Conservation (phyloP, 2,797 vertebrate genomes). For the Champsocephalus esox region DNA sequence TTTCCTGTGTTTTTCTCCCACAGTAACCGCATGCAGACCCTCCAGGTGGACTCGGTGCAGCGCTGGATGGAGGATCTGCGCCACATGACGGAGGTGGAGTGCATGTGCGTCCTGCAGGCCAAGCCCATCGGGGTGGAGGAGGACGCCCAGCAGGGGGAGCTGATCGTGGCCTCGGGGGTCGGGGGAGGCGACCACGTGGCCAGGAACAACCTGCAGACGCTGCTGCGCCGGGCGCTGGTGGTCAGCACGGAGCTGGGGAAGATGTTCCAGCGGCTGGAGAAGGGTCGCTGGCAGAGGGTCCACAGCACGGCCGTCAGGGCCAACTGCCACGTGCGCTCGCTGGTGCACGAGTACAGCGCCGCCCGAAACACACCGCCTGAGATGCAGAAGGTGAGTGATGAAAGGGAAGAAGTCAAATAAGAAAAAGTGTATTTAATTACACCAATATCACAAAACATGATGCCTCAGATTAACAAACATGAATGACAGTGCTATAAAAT, state of each 20-base stretch:
- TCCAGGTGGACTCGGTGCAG: constrained; percentile 96
- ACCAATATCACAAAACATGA: no score
- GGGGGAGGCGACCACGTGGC: constrained; percentile 79
- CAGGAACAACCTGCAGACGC: constrained; percentile 90
- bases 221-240: constrained; percentile 93
- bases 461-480: no score
- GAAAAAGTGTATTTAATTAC: no score
- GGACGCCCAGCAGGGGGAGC: constrained; percentile 88
- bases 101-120: constrained; percentile 97
- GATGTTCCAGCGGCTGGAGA: constrained; percentile 94
- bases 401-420: no score
- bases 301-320: constrained; percentile 94
- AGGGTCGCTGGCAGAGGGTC: constrained; percentile 92
- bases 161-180: constrained; percentile 84
- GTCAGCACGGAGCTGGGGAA: constrained; percentile 94
- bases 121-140: constrained; percentile 95
- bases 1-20: neutral
- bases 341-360: constrained; percentile 90
- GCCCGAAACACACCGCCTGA: constrained; percentile 84
- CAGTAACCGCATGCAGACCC: constrained; percentile 87
- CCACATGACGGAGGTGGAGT: constrained; percentile 98
- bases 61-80: constrained; percentile 98
- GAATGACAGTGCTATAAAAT: no score
- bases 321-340: constrained; percentile 92
- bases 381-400: constrained; percentile 88